A percentile compares a stretch with the other conserved stretches of the same genome.
These are phyloP conservation scores for Turritopsis rubra DNA, from an alignment of 30 jellyfish, hydroid and myxozoan genomes.

Conservation along the genomic window DNA sequence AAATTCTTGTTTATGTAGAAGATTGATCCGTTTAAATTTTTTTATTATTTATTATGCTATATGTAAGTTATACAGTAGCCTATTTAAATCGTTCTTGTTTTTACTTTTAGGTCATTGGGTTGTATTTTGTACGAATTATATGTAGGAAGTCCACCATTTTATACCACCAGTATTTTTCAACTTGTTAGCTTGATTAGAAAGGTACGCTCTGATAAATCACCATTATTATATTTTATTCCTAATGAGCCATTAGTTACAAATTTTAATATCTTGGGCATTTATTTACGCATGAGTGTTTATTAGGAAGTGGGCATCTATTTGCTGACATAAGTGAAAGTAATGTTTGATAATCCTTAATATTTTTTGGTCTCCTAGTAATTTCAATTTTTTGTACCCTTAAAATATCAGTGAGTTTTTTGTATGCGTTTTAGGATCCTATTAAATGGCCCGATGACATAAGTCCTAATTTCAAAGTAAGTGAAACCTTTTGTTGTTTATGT, in stretches of 20 bases:
- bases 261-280: not conserved
- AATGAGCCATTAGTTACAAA: not conserved
- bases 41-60: too few relatives aligned
- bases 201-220: too few relatives aligned
- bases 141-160: slow-evolving; percentile 91
- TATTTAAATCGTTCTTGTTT: not conserved
- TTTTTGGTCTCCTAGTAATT: too few relatives aligned
- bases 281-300: not conserved
- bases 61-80: too few relatives aligned
- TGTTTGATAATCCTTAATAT: too few relatives aligned
- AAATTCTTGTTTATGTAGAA: too few relatives aligned
- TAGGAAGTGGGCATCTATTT: not conserved
- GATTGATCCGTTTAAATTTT: too few relatives aligned
- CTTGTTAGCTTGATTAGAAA: slow-evolving; percentile 78
- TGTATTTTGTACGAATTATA: slow-evolving; percentile 84
- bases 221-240: too few relatives aligned
- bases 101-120: slow-evolving; percentile 76
- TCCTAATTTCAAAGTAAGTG: slow-evolving; percentile 56
- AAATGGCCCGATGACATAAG: slow-evolving; percentile 90
- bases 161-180: slow-evolving; percentile 90
- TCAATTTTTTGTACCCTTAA: too few relatives aligned
- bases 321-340: too few relatives aligned
- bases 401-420: too few relatives aligned
- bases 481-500: not conserved
- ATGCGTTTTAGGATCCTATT: slow-evolving; percentile 81